Evolutionary conservation across 2,888 invertebrate species (phyloP).

Genomic region (Plagiodera versicolora): DNA sequence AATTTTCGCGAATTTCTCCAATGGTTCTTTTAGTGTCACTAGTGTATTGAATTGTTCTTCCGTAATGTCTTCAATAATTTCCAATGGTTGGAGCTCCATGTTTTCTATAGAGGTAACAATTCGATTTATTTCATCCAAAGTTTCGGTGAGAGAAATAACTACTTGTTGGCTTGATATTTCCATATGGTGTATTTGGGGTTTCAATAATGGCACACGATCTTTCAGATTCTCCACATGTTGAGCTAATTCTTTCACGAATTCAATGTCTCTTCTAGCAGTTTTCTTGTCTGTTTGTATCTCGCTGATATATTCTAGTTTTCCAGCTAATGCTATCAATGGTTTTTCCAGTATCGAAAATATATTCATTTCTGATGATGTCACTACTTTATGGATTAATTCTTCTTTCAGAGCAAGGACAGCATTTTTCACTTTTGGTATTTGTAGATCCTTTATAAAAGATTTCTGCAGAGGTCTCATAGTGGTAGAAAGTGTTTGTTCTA

Average conservation of each 20-base stretch:
- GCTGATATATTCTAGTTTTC: constrained; percentile 10
- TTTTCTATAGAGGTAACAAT: constrained; percentile 11
- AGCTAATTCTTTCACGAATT: constrained; percentile 8
- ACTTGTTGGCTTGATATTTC: constrained; percentile 23
- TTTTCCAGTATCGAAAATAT: constrained; percentile 10
- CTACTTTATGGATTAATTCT: background rate
- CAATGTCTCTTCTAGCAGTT: constrained; percentile 24
- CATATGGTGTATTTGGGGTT: constrained; percentile 23
- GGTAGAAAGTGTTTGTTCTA: too few relatives aligned
- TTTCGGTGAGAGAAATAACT: constrained; percentile 27
- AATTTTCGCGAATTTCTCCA: constrained; percentile 33
- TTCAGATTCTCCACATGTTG: constrained; percentile 17
- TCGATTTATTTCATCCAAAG: constrained; percentile 6
- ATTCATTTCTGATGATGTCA: constrained; percentile 1
- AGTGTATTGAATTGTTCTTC: constrained; percentile 8
- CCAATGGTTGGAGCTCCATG: constrained; percentile 6
- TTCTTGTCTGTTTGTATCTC: background rate
- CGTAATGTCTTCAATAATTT: constrained; percentile 15
- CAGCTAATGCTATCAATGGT: constrained; percentile 16
- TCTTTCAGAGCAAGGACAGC: constrained; percentile 14
- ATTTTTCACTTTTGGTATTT: constrained; percentile 26
- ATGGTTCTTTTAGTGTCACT: constrained; percentile 28
- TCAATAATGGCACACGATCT: constrained; percentile 24
- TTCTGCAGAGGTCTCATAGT: constrained; percentile 24
- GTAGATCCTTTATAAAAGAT: constrained; percentile 10